Conservation (phyloP, 2,888 invertebrate genomes). For the Noctua fimbriata region DNA sequence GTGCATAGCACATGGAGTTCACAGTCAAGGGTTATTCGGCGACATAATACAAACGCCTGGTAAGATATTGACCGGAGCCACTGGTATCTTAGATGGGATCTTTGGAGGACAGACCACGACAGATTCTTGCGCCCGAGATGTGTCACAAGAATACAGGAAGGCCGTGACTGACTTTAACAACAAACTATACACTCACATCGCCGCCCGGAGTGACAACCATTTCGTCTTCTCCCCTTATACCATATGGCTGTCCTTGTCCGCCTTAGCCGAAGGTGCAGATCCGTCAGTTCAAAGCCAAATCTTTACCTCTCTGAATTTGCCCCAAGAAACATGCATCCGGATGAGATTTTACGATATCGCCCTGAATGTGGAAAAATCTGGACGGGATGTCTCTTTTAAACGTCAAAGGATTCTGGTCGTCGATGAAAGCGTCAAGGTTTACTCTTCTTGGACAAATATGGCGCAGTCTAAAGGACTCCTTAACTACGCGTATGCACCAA, state of each 20-base stretch:
- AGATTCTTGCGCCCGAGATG: slow-evolving; percentile 41
- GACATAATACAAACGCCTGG: slow-evolving; percentile 13
- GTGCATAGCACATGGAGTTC: slow-evolving; percentile 42
- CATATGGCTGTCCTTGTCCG: slow-evolving; percentile 69
- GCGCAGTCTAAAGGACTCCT: slow-evolving; percentile 46
- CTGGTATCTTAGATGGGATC: slow-evolving; percentile 8
- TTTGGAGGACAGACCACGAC: slow-evolving; percentile 10
- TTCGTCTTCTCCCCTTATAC: slow-evolving; percentile 69
- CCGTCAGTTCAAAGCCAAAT: slow-evolving; percentile 52
- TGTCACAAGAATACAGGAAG: slow-evolving; percentile 39
- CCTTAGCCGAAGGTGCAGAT: slow-evolving; percentile 69
- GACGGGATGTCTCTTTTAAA: slow-evolving; percentile 59
- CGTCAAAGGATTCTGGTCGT: slow-evolving; percentile 60
- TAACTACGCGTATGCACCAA: slow-evolving; percentile 42
- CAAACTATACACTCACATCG: slow-evolving; percentile 49
- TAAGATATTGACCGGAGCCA: slow-evolving; percentile 2
- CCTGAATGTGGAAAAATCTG: slow-evolving; percentile 59
- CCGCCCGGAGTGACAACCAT: slow-evolving; percentile 53
- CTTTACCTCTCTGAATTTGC: slow-evolving; percentile 62
- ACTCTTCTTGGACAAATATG: slow-evolving; percentile 55
- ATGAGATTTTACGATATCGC: slow-evolving; percentile 68
- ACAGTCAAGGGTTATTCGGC: slow-evolving; percentile 21
- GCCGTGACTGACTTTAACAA: slow-evolving; percentile 39
- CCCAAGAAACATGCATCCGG: slow-evolving; percentile 64
- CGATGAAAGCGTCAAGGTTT: slow-evolving; percentile 55